These are phyloP conservation scores for Diabrotica balteata DNA, from an alignment of 2,888 invertebrate species.

Conservation along the genomic window DNA sequence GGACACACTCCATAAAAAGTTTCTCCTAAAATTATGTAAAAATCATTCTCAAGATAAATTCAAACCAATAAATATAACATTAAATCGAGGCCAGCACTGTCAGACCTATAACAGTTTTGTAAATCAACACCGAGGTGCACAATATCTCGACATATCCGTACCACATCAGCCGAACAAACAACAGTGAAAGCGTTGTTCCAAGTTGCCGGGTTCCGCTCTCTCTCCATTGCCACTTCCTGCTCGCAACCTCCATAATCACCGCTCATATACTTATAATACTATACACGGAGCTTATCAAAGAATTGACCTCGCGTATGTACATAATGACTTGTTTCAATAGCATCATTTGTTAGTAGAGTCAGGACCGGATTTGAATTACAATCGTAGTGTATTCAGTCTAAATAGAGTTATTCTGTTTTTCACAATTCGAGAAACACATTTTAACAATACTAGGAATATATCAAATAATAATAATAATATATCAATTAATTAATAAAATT, in stretches of 20 bases:
- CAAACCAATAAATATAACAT: neutral
- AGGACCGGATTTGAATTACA: neutral
- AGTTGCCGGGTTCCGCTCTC: constrained; percentile 20
- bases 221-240: constrained; percentile 27
- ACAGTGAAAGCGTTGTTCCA: constrained; percentile 29
- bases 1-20: too few species aligned
- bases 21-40: too few species aligned
- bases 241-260: constrained; percentile 18
- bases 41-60: too few species aligned
- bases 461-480: too few species aligned
- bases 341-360: neutral
- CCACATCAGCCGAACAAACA: constrained; percentile 2
- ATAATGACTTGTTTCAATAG: constrained; percentile 5
- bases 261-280: constrained; percentile 5
- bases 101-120: neutral
- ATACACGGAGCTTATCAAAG: constrained; percentile 21
- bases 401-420: too few species aligned
- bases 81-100: neutral
- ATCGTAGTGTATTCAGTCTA: too few species aligned
- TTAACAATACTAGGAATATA: too few species aligned
- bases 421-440: too few species aligned
- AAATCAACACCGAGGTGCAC: constrained; percentile 6
- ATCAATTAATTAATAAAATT: too few species aligned
- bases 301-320: constrained; percentile 20
- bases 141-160: neutral